Percentiles rank a stretch among this genome's conserved stretches.
These are phyloP conservation scores for Allygus modestus DNA, from an alignment of 2,888 invertebrate species.

Conservation along the genomic window DNA sequence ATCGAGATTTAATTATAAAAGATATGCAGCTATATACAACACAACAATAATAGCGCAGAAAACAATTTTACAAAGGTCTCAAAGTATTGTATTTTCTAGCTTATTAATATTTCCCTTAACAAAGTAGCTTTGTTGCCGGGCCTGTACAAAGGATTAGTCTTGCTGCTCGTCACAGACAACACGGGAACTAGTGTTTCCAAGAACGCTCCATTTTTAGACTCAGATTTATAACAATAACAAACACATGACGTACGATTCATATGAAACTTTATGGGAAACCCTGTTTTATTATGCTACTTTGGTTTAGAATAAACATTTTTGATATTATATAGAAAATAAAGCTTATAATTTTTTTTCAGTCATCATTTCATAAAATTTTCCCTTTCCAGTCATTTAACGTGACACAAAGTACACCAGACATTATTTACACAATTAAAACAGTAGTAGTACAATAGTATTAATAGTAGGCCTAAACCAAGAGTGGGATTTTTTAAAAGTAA, in stretches of 20 bases:
- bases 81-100: constrained; percentile 9
- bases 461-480: no score
- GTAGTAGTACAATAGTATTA: no score
- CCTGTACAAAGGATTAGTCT: constrained; percentile 6
- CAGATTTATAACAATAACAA: not conserved
- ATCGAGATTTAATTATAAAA: no score
- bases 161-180: not conserved
- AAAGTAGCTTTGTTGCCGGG: constrained; percentile 11
- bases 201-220: not conserved
- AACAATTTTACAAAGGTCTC: not conserved
- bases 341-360: no score
- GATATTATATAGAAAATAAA: no score
- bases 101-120: constrained; percentile 9
- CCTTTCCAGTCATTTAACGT: no score
- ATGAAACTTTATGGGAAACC: not conserved
- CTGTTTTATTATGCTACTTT: not conserved
- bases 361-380: no score
- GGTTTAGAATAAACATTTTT: not conserved
- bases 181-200: constrained; percentile 25
- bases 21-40: no score
- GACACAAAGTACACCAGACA: no score
- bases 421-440: no score
- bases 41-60: not conserved
- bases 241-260: not conserved
- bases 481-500: no score